Conservation (phyloP, 2,888 invertebrate species). For the Periphyllus acericola region DNA sequence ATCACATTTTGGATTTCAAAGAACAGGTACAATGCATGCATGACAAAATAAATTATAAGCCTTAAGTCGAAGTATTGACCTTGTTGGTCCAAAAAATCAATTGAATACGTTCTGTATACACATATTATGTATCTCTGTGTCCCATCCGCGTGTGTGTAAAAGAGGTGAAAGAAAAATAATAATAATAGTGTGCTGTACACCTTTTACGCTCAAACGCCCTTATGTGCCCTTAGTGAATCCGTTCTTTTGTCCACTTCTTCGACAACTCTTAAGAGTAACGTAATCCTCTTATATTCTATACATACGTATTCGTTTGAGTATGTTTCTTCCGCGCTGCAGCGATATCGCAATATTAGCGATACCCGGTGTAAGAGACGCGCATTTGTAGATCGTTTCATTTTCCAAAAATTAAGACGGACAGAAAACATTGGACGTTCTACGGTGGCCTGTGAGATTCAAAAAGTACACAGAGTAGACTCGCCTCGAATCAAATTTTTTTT, state of each 20-base stretch:
- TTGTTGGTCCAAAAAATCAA: slow-evolving; percentile 7
- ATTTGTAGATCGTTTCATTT: background rate
- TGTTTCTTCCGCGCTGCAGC: background rate
- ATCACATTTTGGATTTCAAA: background rate
- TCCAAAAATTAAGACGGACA: background rate
- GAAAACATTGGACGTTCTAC: background rate
- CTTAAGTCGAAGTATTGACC: background rate
- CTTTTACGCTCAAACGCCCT: background rate
- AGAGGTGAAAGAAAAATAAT: no score
- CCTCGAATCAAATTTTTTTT: no score
- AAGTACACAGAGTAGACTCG: no score
- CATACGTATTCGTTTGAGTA: background rate
- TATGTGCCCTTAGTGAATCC: background rate
- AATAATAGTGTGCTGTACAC: background rate
- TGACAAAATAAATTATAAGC: no score
- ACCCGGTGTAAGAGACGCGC: background rate
- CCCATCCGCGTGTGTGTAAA: no score
- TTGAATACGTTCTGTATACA: background rate
- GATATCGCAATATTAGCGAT: background rate
- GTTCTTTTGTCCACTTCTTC: slow-evolving; percentile 21
- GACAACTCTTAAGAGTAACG: background rate
- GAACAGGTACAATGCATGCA: background rate
- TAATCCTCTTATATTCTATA: slow-evolving; percentile 3
- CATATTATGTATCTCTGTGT: background rate
- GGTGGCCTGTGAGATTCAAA: no score